A percentile compares a stretch with the other conserved stretches of the same genome.
phyloP scores from a whole-genome alignment of 2,113 vertebrate species.

The Anarhynchus alexandrinus region DNA sequence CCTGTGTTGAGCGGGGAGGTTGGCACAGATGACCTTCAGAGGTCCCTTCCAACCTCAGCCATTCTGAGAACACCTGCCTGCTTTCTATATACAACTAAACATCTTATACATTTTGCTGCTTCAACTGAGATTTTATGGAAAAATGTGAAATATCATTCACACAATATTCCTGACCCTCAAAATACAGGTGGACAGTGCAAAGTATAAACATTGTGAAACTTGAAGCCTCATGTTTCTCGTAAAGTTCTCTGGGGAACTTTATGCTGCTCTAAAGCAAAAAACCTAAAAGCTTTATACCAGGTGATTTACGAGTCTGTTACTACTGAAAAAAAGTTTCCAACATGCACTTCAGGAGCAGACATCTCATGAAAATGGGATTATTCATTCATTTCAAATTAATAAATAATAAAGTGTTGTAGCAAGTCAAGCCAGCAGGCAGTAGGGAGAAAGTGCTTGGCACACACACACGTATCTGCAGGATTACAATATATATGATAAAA shows the following conservation, averaged over 20 bases:
- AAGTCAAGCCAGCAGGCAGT: not conserved
- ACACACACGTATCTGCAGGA: not conserved
- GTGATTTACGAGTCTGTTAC: not conserved
- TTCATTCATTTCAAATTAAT: not conserved
- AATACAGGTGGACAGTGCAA: not conserved
- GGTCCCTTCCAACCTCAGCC: not conserved
- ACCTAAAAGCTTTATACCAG: not conserved
- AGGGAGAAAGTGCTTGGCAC: not conserved
- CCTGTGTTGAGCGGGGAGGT: rapidly evolving
- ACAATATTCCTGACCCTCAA: not conserved
- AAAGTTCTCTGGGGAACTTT: not conserved
- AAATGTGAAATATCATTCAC: rapidly evolving
- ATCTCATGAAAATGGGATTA: not conserved
- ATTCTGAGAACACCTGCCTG: not conserved
- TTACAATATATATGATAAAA: not conserved
- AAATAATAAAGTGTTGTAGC: not conserved
- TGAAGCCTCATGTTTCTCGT: rapidly evolving
- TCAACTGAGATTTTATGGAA: not conserved
- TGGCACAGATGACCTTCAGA: not conserved
- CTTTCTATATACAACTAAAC: not conserved
- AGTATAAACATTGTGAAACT: not conserved
- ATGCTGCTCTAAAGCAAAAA: not conserved
- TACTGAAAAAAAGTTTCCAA: not conserved
- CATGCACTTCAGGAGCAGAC: not conserved
- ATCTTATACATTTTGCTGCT: not conserved